Base-by-base conservation (phyloP, 2,888 invertebrate species). In the Malachius bipustulatus region DNA sequence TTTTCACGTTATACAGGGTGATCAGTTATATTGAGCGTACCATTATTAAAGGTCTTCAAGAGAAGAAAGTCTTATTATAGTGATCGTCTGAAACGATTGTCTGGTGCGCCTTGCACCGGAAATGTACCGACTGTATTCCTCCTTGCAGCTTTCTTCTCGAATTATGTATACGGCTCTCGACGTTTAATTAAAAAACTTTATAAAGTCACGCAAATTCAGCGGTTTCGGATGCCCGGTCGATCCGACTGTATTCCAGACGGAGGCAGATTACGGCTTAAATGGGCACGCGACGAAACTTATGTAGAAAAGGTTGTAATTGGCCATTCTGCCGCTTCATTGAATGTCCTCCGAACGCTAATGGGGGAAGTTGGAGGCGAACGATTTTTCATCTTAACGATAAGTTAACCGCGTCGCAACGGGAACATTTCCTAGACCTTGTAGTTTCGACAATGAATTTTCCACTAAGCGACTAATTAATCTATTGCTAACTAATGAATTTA, bases 341-440 rank as follows among this genome's bases (percentile, higher is more conserved):
- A 19, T 19, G 24, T n/a, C 24, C 24, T 19, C n/a, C 24, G n/a
- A 19, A 19, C 24, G 24, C 24, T 19, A 19, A 19, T 19, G 24
- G n/a, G 6, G 24, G 6, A n/a, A 19, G 6, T 19, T 19, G 24
- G 24, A 19, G n/a, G n/a, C 24, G 24, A 19, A 19, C 24, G 6
- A 19, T 19, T 19, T 19, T 19, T 19, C 24, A 19, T 19, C 24
- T n/a, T 19, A 19, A 19, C 24, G 24, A 19, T 19, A 19, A n/a
- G n/a, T n/a, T n/a, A n/a, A n/a, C n/a, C n/a, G n/a, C n/a, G n/a
- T n/a, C n/a, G n/a, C n/a, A n/a, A n/a, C n/a, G n/a, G n/a, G n/a
- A n/a, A n/a, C n/a, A n/a, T n/a, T n/a, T n/a, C n/a, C n/a, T n/a
- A n/a, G n/a, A n/a, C n/a, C n/a, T n/a, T n/a, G n/a, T n/a, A n/a